A percentile compares a stretch with the other conserved stretches of the same genome.
Conservation (phyloP, 2,797 vertebrate species). For the Strix occidentalis region DNA sequence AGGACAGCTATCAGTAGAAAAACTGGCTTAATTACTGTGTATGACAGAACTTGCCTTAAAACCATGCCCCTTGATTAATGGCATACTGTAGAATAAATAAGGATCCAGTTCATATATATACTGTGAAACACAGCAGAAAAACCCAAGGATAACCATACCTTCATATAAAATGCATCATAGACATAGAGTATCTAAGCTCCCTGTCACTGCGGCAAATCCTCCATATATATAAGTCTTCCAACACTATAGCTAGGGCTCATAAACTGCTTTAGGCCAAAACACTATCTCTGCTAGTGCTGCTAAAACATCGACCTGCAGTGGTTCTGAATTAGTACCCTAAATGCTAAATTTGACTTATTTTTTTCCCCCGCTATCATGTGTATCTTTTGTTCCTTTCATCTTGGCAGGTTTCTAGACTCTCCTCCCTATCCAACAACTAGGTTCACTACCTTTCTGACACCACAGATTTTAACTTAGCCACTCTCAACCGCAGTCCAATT, state of each 20-base stretch:
- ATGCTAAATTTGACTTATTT: background rate
- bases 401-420: background rate
- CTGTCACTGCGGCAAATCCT: background rate
- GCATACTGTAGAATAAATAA: background rate
- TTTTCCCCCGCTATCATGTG: rapidly evolving
- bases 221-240: background rate
- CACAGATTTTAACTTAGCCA: background rate
- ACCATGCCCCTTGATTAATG: background rate
- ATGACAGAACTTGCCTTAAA: background rate
- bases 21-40: background rate
- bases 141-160: background rate
- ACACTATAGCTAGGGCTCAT: background rate
- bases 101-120: background rate
- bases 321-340: background rate
- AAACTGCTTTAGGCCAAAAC: background rate
- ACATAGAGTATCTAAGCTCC: background rate
- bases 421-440: background rate
- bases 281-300: rapidly evolving
- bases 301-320: background rate
- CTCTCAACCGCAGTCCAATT: background rate
- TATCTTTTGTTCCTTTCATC: background rate
- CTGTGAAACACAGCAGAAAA: background rate
- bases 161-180: background rate
- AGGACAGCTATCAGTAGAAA: background rate
- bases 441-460: background rate